These are phyloP conservation scores for Ibycter americanus DNA, from an alignment of 2,797 vertebrate species.

Conservation along the genomic window DNA sequence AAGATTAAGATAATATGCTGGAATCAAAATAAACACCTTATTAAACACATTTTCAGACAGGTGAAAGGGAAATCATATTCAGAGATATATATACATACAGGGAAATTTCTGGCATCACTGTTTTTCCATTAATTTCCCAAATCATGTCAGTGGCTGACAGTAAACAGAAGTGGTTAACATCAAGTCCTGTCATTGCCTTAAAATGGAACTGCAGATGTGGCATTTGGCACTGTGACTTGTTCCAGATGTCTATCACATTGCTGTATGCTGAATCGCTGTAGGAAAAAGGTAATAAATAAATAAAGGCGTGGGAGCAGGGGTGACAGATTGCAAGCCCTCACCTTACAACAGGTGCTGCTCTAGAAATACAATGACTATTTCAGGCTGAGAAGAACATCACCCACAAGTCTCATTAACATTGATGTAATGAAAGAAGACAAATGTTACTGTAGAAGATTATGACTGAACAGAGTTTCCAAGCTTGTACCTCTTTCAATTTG, in stretches of 20 bases:
- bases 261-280: neutral
- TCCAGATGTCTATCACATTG: neutral
- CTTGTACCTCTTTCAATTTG: neutral
- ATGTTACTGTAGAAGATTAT: neutral
- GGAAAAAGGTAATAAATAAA: neutral
- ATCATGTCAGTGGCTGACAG: neutral
- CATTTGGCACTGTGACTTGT: neutral
- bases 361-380: neutral
- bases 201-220: neutral
- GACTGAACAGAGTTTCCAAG: neutral
- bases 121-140: neutral
- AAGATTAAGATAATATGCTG: neutral
- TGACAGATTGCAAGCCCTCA: neutral
- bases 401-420: neutral
- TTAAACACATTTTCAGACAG: neutral
- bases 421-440: neutral
- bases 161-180: neutral
- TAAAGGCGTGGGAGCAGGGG: neutral
- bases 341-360: neutral
- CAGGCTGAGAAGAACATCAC: neutral
- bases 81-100: neutral
- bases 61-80: neutral
- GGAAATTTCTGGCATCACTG: neutral
- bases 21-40: conserved; percentile 2
- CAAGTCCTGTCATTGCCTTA: neutral